Evolutionary conservation across 1,140 invertebrate genomes (phyloP), one percentile per base, ranked within the genome.

Genomic region (Drosophila bocqueti): DNA sequence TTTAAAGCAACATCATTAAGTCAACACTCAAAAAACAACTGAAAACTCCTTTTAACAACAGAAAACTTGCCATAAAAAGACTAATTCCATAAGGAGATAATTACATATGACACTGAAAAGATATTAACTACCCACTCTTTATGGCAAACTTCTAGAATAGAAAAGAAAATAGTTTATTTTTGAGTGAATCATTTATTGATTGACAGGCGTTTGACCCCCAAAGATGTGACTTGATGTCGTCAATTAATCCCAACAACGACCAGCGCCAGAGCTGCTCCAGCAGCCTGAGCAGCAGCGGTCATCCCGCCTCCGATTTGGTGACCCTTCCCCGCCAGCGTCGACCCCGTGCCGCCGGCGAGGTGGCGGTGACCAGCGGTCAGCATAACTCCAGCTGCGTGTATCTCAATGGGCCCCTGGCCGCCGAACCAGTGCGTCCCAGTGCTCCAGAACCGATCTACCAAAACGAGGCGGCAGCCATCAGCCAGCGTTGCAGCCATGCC

Each of bases 321-420:
- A 92, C 92, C 15, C 52, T 93, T 63, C 92, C 92, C 45, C 79
- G 92, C 34, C 92, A 92, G 34, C 79, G 92, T n/a, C 74, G 92
- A 29, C 91, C 92, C 2, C 86, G 91, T 16, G 92, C 92, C 29
- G 90, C 72, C 34, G 92, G 92, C 63, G 92, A 93, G 69, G 92
- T 93, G 16, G 79, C 77, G 36, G 80, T 93, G 57, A 91, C 92
- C 21, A 79, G 50, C 29, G 29, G 83, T 77, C 91, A 15, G 4
- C 82, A n/a, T 6, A 71, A 49, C 38, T 29, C 68, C 52, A 92
- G 87, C 76, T 75, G 67, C 46, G 81, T 92, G n/a, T 92, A 92
- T 58, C 57, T 92, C 13, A 92, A 92, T 57, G 86, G 66, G 16
- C 77, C 78, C 31, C 21, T 73, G 42, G 61, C 64, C 26, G 65